Evolutionary conservation across 2,113 vertebrate genomes (phyloP).

Genomic region (Cyphomyrus plagiostoma): DNA sequence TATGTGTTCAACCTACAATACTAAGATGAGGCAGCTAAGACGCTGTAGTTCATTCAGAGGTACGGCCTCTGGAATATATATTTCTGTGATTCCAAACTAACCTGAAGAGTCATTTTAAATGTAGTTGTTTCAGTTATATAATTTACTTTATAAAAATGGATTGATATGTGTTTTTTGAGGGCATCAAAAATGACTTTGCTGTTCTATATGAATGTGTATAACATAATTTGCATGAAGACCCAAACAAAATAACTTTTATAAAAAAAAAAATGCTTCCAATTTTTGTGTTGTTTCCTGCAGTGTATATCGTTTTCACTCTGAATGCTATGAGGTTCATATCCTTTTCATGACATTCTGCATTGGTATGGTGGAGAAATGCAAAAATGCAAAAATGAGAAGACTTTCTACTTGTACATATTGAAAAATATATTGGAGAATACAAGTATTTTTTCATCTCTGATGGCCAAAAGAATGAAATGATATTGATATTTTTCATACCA

Average conservation of each 20-base stretch:
- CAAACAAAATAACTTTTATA: too few species aligned
- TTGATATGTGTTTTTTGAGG: neutral
- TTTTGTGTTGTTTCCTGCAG: neutral
- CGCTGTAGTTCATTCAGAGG: too few species aligned
- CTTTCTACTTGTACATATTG: neutral
- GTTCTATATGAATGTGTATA: neutral
- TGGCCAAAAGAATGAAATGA: neutral
- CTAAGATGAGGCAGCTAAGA: too few species aligned
- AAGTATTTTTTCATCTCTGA: neutral
- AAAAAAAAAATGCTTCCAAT: neutral
- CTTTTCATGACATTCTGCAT: neutral
- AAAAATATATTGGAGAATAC: neutral
- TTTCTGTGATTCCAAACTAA: too few species aligned
- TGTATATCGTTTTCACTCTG: neutral
- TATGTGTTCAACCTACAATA: too few species aligned
- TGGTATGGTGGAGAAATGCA: neutral
- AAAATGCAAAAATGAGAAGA: neutral
- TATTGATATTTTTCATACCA: neutral
- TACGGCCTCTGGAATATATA: too few species aligned
- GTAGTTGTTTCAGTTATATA: neutral
- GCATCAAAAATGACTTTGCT: neutral
- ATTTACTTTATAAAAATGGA: neutral
- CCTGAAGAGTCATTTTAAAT: too few species aligned
- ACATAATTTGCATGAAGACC: too few species aligned
- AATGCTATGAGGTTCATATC: neutral